phyloP scores from a whole-genome alignment of 2,113 vertebrate species.

The Ornithorhynchus anatinus region DNA sequence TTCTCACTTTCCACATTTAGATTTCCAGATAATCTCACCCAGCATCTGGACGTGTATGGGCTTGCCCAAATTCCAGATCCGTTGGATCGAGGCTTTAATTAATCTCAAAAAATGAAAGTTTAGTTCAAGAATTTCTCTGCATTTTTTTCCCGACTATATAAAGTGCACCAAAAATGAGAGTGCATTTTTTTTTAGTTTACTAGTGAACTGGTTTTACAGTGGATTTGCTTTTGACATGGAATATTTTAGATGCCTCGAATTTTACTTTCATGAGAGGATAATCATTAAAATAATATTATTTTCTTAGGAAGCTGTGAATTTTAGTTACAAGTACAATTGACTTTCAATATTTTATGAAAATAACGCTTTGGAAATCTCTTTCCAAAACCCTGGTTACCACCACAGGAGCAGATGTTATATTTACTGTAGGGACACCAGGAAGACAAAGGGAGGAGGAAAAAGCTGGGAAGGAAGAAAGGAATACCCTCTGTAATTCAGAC shows the following conservation, averaged over 20 bases:
- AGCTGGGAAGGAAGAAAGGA: too few species aligned
- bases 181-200: neutral
- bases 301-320: too few species aligned
- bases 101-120: constrained; percentile 50
- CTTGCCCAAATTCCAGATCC: constrained; percentile 47
- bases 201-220: neutral
- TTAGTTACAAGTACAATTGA: too few species aligned
- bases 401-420: too few species aligned
- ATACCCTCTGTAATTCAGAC: too few species aligned
- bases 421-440: too few species aligned
- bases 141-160: neutral
- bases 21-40: constrained; percentile 24
- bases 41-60: constrained; percentile 35
- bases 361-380: too few species aligned
- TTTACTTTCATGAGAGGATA: neutral
- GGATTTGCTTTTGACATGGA: neutral
- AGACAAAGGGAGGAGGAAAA: too few species aligned
- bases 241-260: neutral
- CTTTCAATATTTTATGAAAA: too few species aligned
- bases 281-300: neutral
- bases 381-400: too few species aligned
- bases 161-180: neutral
- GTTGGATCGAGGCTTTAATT: constrained; percentile 41
- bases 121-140: constrained; percentile 29
- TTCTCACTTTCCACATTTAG: constrained; percentile 13